A percentile compares a stretch with the other conserved stretches of the same genome.
Conservation (phyloP, 2,797 vertebrate species). For the Sebastolobus alascanus region DNA sequence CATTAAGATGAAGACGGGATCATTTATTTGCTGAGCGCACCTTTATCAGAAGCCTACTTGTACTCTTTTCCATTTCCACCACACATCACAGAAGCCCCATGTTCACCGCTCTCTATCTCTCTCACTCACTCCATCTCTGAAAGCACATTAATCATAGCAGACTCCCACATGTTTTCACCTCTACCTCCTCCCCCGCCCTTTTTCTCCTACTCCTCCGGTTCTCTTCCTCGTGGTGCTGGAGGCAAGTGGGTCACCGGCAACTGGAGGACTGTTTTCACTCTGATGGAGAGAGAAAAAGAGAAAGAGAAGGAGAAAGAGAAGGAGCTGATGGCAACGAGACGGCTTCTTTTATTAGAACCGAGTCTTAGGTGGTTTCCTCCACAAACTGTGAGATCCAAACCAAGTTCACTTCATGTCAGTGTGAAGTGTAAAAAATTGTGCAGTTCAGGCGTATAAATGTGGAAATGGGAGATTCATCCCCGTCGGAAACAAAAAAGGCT, state of each 20-base stretch:
- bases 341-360: slow-evolving; percentile 33
- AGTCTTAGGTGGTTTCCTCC: slow-evolving; percentile 6
- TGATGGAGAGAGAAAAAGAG: not conserved
- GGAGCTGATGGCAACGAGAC: slow-evolving; percentile 11
- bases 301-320: not conserved
- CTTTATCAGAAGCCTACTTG: slow-evolving; percentile 4
- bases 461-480: slow-evolving; percentile 19
- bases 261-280: slow-evolving; percentile 34
- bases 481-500: slow-evolving; percentile 2
- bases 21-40: slow-evolving; percentile 12
- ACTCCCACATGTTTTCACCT: slow-evolving; percentile 74
- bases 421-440: not conserved
- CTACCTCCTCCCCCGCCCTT: slow-evolving; percentile 51
- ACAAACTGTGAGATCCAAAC: slow-evolving; percentile 11
- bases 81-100: slow-evolving; percentile 37
- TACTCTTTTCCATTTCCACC: slow-evolving; percentile 1
- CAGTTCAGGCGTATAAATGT: not conserved
- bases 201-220: slow-evolving; percentile 62
- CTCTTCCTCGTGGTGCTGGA: slow-evolving; percentile 52
- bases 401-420: slow-evolving; percentile 4
- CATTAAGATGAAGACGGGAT: slow-evolving; percentile 7
- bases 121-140: slow-evolving; percentile 50
- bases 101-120: slow-evolving; percentile 24
- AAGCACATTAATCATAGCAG: slow-evolving; percentile 74
- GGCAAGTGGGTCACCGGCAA: slow-evolving; percentile 72